Conservation (phyloP, 2,113 vertebrate species). For the Tamias sibiricus region DNA sequence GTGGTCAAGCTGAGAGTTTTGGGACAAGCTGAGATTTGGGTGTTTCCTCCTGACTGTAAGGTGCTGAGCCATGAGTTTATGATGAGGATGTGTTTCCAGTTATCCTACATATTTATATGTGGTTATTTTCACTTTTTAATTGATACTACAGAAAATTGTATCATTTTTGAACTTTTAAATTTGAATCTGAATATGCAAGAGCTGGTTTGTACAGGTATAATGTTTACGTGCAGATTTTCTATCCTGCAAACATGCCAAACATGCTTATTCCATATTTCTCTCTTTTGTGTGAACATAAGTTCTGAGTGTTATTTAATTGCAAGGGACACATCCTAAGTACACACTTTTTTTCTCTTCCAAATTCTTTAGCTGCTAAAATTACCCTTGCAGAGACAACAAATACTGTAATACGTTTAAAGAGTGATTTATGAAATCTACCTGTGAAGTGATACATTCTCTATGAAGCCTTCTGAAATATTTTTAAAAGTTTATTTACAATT, state of each 20-base stretch:
- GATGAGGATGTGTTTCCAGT: too few species aligned
- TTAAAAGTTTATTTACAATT: slow-evolving; percentile 81
- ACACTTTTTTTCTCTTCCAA: neutral
- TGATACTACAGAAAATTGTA: neutral
- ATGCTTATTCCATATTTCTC: too few species aligned
- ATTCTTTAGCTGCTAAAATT: slow-evolving; percentile 27
- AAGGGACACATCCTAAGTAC: neutral
- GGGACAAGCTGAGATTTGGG: too few species aligned
- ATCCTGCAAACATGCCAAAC: neutral
- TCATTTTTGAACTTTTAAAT: neutral
- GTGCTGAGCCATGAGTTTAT: too few species aligned
- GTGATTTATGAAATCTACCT: slow-evolving; percentile 79
- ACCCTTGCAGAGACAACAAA: neutral
- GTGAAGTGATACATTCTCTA: slow-evolving; percentile 70
- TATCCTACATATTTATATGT: too few species aligned
- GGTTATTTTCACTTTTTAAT: neutral
- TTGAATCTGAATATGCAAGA: too few species aligned
- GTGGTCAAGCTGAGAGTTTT: too few species aligned
- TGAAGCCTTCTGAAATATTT: slow-evolving; percentile 70
- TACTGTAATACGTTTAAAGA: slow-evolving; percentile 41
- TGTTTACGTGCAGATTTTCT: neutral
- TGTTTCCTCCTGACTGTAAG: too few species aligned
- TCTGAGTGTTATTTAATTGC: slow-evolving; percentile 15
- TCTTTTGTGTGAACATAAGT: neutral
- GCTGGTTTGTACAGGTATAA: neutral